These are phyloP conservation scores for Physella acuta DNA, from an alignment of 1,140 invertebrate species.

Conservation along the genomic window DNA sequence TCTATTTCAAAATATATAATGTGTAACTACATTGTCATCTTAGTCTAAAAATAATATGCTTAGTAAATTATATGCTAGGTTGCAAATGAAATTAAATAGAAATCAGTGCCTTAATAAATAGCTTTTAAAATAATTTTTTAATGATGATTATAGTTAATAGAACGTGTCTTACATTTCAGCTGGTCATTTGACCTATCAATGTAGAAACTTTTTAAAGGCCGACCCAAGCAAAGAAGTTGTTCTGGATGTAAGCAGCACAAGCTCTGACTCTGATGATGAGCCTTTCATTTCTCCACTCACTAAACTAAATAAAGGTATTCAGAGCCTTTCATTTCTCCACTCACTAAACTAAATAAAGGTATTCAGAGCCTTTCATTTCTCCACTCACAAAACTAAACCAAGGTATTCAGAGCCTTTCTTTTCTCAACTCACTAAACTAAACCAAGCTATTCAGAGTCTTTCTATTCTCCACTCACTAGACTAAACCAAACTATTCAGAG, in stretches of 20 bases:
- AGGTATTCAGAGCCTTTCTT: constrained; percentile 66
- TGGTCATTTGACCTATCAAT: constrained; percentile 94
- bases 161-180: no score
- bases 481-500: constrained; percentile 60
- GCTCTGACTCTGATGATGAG: constrained; percentile 79
- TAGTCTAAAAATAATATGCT: no score
- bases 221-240: constrained; percentile 80
- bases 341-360: constrained; percentile 44
- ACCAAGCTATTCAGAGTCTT: constrained; percentile 66
- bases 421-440: constrained; percentile 47
- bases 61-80: no score
- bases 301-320: constrained; percentile 42
- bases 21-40: no score
- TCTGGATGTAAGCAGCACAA: constrained; percentile 92
- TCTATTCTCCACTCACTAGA: constrained; percentile 51
- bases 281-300: constrained; percentile 63
- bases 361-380: constrained; percentile 66
- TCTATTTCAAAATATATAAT: no score
- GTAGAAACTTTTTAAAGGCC: constrained; percentile 91
- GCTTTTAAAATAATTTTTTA: no score
- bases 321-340: constrained; percentile 66
- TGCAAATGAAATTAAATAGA: no score
- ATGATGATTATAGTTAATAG: no score
- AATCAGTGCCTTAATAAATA: no score
- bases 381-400: constrained; percentile 45